Base-by-base conservation (phyloP, 2,888 invertebrate species). In the Shargacucullia verbasci region DNA sequence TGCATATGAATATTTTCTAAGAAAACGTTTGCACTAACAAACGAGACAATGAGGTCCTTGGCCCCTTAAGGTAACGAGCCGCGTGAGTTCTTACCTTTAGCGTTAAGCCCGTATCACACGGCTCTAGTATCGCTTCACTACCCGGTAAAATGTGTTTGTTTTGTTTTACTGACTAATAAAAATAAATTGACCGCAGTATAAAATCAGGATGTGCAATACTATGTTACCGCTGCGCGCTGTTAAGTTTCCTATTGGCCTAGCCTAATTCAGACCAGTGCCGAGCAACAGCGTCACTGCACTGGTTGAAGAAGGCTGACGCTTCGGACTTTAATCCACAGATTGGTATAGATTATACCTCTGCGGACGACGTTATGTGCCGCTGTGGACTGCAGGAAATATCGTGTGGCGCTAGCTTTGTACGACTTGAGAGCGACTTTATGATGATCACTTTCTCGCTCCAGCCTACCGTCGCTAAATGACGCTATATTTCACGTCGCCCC, bases 401-500 rank as follows among this genome's bases (percentile, higher is more conserved):
- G 33, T 44, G 70, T 47, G 50, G 50, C 49, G 20, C 15, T 31
- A 47, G 25, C 43, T 49, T 34, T 27, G 53, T 12, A 31, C 25
- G 11, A n/a, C 37, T 53, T 48, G 48, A n/a, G 20, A 55, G 44
- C 27, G 56, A 68, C 59, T 79, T 79, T 78, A 78, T 63, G 73
- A 70, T 73, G 74, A 76, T 78, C 75, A 75, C 71, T 78, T 71
- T 70, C 72, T 59, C 38, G 52, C 35, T 15, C 52, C 53, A 53
- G 68, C 65, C 69, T 65, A 58, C 67, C 58, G 64, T 45, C 38
- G 52, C 71, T 67, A 72, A 82, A 81, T 76, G 77, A 76, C 69
- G 66, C 70, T 70, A 79, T 81, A 82, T 81, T 73, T 81, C 76
- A 79, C 69, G 60, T 53, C 63, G 47, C 55, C 66, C 52, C 70